Evolutionary conservation across 1,140 invertebrate genomes (phyloP), one percentile per base, ranked within the genome.

Genomic region (Solenopsis fugax): DNA sequence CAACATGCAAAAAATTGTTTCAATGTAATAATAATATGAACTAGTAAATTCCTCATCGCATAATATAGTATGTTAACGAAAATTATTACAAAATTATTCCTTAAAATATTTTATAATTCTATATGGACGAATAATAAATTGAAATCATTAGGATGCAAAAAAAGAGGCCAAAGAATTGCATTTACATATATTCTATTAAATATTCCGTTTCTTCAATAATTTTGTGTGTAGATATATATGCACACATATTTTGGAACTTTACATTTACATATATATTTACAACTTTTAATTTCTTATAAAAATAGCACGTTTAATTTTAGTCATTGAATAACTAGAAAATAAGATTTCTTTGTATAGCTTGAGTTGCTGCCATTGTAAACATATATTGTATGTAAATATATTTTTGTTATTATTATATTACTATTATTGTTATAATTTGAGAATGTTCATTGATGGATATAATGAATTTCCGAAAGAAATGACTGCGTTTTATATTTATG

Each of bases 101-200:
- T 81, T n/a, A 21, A 21, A 71, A 69, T 69, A 48, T 69, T 54
- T 81, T 69, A 69, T 18, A 54, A 71, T 41, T 69, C 10, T 67
- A 48, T n/a, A 71, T 34, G 21, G 21, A 60, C 4, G 37, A 77
- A 62, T 24, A 45, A 67, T 54, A 69, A 69, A 81, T 54, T 45
- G 45, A 77, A 45, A 77, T 71, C n/a, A 24, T 71, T 45, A 6
- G 24, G 48, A 84, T 73, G 29, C 41, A 82, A 41, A 24, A 41
- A 18, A 52, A 89, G 88, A 92, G 93, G 91, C 93, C 93, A 94
- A 94, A 94, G 93, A 94, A 91, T 93, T 91, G 93, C 93, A 94
- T 94, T 94, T 94, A 94, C 90, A 89, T 88, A 90, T 64, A 90
- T 89, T 85, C 76, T 75, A 90, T 76, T 64, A 67, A 76, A 88